A percentile compares a stretch with the other conserved stretches of the same genome.
These are phyloP conservation scores for Eupithecia pulchellata DNA, from an alignment of 2,888 invertebrate genomes.

Conservation along the genomic window DNA sequence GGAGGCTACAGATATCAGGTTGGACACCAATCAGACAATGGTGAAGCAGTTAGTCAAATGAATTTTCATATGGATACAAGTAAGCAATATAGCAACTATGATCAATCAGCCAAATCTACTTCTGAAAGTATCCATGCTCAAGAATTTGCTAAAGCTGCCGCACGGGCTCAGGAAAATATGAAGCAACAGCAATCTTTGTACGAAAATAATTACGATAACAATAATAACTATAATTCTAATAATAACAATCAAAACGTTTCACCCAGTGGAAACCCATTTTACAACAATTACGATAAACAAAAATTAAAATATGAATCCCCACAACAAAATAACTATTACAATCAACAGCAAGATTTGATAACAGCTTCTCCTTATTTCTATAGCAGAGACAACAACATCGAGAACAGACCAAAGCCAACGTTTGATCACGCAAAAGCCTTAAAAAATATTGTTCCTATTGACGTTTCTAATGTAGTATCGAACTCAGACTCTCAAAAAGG, in stretches of 20 bases:
- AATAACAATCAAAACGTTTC: conserved; percentile 32
- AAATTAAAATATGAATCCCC: conserved; percentile 61
- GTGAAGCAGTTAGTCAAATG: conserved; percentile 70
- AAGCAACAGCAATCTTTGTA: conserved; percentile 65
- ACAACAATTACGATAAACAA: conserved; percentile 62
- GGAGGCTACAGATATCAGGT: conserved; percentile 65
- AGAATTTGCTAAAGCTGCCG: conserved; percentile 78
- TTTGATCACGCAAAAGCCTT: conserved; percentile 81
- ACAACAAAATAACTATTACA: conserved; percentile 55
- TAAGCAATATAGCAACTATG: conserved; percentile 62
- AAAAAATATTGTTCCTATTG: conserved; percentile 80
- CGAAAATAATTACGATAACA: conserved; percentile 52
- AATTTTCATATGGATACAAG: conserved; percentile 75
- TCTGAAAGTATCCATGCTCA: conserved; percentile 67
- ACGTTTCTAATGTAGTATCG: conserved; percentile 75
- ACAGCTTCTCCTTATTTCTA: conserved; percentile 71
- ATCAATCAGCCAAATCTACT: conserved; percentile 68
- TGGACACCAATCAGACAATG: conserved; percentile 57
- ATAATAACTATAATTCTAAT: conserved; percentile 44
- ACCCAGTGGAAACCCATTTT: conserved; percentile 51
- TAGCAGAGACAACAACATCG: conserved; percentile 58
- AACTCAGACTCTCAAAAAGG: conserved; percentile 66
- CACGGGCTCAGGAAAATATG: conserved; percentile 74
- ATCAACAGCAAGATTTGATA: conserved; percentile 65
- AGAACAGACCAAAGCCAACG: conserved; percentile 67